phyloP scores from a whole-genome alignment of 2,797 vertebrate species.

The Taenioides sp. region DNA sequence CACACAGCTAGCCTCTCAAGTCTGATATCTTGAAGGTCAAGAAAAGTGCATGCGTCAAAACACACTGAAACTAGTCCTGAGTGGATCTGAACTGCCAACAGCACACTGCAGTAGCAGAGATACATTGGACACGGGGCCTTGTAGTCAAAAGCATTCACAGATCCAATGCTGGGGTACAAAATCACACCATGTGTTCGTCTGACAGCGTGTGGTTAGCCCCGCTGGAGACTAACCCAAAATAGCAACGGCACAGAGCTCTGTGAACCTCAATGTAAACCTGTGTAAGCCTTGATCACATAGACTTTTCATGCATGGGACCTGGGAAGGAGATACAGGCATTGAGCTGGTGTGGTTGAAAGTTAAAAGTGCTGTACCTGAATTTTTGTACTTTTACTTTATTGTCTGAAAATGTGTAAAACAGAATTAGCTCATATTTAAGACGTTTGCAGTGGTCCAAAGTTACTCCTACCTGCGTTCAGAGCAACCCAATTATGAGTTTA shows the following conservation, averaged over 20 bases:
- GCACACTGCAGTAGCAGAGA: background rate
- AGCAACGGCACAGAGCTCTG: slow-evolving; percentile 38
- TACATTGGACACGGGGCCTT: slow-evolving; percentile 27
- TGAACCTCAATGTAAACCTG: slow-evolving; percentile 13
- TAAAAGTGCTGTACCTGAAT: too few relatives aligned
- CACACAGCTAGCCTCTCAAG: background rate
- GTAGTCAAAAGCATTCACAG: slow-evolving; percentile 43
- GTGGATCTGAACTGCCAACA: slow-evolving; percentile 3
- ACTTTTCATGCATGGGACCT: too few relatives aligned
- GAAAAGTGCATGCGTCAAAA: slow-evolving; percentile 12
- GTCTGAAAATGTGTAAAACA: too few relatives aligned
- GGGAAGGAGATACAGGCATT: too few relatives aligned
- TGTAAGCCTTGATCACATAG: slow-evolving; percentile 30
- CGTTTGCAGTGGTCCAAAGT: too few relatives aligned
- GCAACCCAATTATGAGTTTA: too few relatives aligned
- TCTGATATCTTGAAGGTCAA: background rate
- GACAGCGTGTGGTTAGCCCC: slow-evolving; percentile 44
- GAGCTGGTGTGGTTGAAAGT: too few relatives aligned
- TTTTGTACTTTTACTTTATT: too few relatives aligned
- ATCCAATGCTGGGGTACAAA: slow-evolving; percentile 27
- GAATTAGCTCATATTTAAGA: too few relatives aligned
- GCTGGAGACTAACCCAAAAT: slow-evolving; percentile 42
- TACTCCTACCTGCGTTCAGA: too few relatives aligned
- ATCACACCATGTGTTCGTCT: slow-evolving; percentile 28
- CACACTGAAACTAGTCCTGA: background rate